Conservation (phyloP, 2,797 vertebrate genomes). For the Aphelocoma californica region DNA sequence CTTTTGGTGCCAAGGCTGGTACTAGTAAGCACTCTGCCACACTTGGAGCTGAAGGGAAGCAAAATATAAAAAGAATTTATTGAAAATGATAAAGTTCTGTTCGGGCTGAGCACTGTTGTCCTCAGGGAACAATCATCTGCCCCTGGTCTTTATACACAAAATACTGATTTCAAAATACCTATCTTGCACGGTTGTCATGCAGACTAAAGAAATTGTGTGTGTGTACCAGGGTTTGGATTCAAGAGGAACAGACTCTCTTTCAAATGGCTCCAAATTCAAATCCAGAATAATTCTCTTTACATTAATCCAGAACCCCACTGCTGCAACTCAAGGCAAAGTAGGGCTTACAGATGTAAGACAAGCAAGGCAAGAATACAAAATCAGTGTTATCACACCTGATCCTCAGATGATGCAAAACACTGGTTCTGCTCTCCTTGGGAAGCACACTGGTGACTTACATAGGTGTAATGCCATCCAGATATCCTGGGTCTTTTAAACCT, state of each 20-base stretch:
- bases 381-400: background rate
- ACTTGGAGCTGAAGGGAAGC: background rate
- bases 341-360: background rate
- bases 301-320: background rate
- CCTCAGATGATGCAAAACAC: background rate
- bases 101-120: background rate
- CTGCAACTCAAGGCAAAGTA: background rate
- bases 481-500: background rate
- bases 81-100: background rate
- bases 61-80: background rate
- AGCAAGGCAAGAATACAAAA: background rate
- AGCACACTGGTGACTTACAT: rapidly evolving
- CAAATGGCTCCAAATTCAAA: background rate
- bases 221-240: background rate
- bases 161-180: background rate
- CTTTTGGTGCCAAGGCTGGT: background rate
- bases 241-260: background rate
- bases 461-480: background rate
- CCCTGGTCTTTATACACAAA: background rate
- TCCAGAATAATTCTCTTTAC: background rate
- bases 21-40: background rate
- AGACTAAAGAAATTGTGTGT: background rate
- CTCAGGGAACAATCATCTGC: background rate
- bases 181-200: background rate
- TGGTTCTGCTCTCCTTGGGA: background rate